A percentile compares a stretch with the other conserved stretches of the same genome.
phyloP scores from a whole-genome alignment of 2,888 invertebrate genomes.

The Sisyra terminalis region DNA sequence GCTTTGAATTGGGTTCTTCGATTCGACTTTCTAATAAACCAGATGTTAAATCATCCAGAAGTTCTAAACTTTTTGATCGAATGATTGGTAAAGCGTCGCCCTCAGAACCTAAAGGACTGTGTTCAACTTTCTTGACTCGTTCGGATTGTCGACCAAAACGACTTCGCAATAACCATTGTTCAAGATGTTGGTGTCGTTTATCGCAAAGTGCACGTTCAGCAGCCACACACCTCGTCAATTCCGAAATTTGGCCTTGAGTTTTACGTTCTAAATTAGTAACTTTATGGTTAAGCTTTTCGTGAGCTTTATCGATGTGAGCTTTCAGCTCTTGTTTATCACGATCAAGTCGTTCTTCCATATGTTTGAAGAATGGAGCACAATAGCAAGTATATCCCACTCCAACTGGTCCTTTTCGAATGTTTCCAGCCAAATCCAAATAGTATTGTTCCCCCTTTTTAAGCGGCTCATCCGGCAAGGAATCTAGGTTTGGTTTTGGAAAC shows the following conservation, averaged over 20 bases:
- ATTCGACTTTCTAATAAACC: constrained; percentile 19
- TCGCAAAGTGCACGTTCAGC: constrained; percentile 43
- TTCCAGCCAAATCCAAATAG: constrained; percentile 85
- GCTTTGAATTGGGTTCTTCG: constrained; percentile 25
- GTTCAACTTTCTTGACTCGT: constrained; percentile 30
- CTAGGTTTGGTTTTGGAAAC: constrained; percentile 71
- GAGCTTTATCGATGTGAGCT: constrained; percentile 60
- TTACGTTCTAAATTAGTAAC: constrained; percentile 62
- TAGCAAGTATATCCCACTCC: constrained; percentile 86
- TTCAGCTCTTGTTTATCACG: constrained; percentile 66
- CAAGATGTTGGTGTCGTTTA: constrained; percentile 47
- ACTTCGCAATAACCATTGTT: constrained; percentile 51
- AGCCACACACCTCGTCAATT: constrained; percentile 47
- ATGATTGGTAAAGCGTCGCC: constrained; percentile 39
- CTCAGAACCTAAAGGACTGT: constrained; percentile 34
- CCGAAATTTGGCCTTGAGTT: constrained; percentile 54
- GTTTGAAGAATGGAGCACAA: constrained; percentile 81
- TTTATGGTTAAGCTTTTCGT: constrained; percentile 62
- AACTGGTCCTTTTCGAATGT: constrained; percentile 89
- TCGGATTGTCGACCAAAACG: constrained; percentile 41
- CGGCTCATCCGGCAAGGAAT: constrained; percentile 74
- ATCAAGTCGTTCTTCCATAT: constrained; percentile 70
- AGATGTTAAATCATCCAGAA: constrained; percentile 31
- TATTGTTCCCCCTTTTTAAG: constrained; percentile 82
- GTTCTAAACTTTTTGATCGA: constrained; percentile 54